phyloP scores from a whole-genome alignment of 2,113 vertebrate genomes.

The Nyctibius bracteatus region DNA sequence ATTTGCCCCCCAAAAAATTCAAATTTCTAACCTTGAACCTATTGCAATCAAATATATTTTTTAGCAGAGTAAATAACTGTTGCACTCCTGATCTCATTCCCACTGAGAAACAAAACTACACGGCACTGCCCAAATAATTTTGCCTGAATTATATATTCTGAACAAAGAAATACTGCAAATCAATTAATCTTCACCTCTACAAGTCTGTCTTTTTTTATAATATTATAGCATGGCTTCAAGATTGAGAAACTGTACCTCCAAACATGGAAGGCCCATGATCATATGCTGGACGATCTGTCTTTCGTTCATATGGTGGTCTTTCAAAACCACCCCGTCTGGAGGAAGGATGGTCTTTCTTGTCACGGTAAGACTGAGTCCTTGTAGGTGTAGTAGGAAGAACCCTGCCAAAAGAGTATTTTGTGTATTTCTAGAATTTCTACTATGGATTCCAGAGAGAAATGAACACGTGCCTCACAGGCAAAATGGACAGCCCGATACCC shows the following conservation, averaged over 20 bases:
- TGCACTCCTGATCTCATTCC: neutral
- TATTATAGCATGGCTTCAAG: neutral
- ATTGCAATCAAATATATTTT: neutral
- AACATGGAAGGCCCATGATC: constrained; percentile 83
- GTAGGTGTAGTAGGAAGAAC: constrained; percentile 62
- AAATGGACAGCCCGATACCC: neutral
- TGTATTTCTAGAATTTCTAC: neutral
- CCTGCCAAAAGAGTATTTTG: constrained; percentile 56
- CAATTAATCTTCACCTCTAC: neutral
- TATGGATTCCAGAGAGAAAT: neutral
- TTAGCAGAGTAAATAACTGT: neutral
- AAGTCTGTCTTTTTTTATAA: neutral
- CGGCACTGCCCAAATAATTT: neutral
- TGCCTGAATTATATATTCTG: neutral
- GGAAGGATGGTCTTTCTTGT: constrained; percentile 82
- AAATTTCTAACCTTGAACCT: neutral
- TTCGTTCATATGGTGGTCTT: constrained; percentile 83
- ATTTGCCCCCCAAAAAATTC: neutral
- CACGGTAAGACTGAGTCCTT: constrained; percentile 83
- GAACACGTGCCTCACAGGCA: neutral
- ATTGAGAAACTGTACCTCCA: constrained; percentile 72
- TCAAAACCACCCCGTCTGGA: constrained; percentile 86
- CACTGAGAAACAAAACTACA: neutral
- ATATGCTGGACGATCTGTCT: constrained; percentile 83
- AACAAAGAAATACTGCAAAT: neutral